Conservation (phyloP, 2,888 invertebrate genomes). For the Carabus problematicus region DNA sequence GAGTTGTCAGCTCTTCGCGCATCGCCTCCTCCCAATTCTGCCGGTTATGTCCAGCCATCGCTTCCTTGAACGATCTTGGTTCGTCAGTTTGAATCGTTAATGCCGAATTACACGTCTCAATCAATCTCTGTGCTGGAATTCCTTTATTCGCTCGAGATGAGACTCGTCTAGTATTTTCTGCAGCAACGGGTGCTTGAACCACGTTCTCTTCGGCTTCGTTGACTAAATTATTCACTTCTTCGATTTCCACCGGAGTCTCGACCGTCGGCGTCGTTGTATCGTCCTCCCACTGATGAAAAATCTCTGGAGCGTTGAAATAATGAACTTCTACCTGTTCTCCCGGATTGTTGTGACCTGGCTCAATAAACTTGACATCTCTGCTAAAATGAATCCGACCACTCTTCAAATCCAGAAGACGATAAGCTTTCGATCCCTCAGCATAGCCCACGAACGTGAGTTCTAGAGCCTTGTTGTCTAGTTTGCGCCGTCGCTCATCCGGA, state of each 20-base stretch:
- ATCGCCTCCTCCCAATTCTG: background rate
- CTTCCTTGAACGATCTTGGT: background rate
- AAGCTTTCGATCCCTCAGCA: slow-evolving; percentile 7
- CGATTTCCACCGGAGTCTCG: background rate
- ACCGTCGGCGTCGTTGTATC: no score
- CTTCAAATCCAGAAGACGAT: slow-evolving; percentile 5
- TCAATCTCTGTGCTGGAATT: background rate
- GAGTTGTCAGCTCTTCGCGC: background rate
- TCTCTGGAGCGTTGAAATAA: no score
- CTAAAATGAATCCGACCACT: slow-evolving; percentile 2
- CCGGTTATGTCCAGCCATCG: background rate
- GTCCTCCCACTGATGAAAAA: no score
- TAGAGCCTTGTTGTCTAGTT: slow-evolving; percentile 8
- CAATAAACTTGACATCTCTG: slow-evolving; percentile 16
- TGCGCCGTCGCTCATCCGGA: slow-evolving; percentile 2
- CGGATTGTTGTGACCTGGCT: background rate
- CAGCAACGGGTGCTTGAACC: background rate
- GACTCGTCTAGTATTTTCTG: background rate
- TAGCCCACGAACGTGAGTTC: slow-evolving; percentile 11
- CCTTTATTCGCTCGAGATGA: background rate
- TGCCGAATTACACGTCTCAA: background rate
- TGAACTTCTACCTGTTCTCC: background rate
- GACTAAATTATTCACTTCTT: background rate
- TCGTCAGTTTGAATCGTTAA: background rate
- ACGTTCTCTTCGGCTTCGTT: background rate